Conservation (phyloP, 2,797 vertebrate species). For the Chiroxiphia lanceolata region DNA sequence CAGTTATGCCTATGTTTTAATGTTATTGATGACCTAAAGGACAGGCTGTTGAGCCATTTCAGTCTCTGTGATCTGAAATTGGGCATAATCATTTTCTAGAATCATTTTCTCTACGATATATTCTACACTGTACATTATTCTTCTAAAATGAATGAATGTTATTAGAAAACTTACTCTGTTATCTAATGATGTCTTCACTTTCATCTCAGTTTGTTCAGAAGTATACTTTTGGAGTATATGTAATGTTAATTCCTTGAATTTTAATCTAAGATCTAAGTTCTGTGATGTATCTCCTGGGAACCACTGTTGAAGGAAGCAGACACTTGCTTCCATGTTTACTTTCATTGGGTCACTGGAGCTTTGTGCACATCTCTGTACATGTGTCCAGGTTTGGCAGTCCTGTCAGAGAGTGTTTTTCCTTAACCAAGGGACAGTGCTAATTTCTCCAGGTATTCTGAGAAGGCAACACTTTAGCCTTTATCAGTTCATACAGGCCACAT, state of each 20-base stretch:
- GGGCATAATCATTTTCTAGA: not conserved
- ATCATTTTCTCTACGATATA: not conserved
- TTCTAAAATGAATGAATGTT: not conserved
- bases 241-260: not conserved
- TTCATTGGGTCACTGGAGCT: not conserved
- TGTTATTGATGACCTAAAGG: not conserved
- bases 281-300: not conserved
- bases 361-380: not conserved
- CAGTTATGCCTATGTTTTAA: not conserved
- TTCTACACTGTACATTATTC: not conserved
- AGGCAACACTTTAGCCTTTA: not conserved
- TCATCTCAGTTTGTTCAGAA: not conserved
- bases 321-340: fast-evolving
- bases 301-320: not conserved
- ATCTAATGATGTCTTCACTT: not conserved
- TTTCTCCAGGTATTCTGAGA: not conserved
- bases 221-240: not conserved
- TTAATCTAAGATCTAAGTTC: not conserved
- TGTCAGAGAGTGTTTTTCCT: not conserved
- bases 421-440: not conserved
- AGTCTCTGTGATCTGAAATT: constrained; percentile 21
- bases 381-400: not conserved
- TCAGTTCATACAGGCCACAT: not conserved
- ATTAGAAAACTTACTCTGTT: not conserved
- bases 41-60: not conserved